Evolutionary conservation across 92 coral and sea anemone species (phyloP).

Genomic region (Desmophyllum pertusum): DNA sequence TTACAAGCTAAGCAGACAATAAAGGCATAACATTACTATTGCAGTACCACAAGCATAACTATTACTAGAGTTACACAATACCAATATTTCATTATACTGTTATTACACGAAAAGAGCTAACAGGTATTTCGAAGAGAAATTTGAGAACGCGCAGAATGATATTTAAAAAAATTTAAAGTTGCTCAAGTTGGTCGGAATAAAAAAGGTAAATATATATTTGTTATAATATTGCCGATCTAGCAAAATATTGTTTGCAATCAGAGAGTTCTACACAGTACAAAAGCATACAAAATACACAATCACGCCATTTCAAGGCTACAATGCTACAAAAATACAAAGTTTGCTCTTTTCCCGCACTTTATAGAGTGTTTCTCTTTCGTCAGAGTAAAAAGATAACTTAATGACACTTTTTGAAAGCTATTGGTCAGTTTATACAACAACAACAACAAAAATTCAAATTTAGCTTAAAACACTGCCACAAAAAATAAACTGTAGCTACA

Average conservation of each 20-base stretch:
- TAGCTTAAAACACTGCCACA: background rate
- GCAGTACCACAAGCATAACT: background rate
- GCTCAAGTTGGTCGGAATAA: background rate
- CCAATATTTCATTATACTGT: background rate
- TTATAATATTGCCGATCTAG: background rate
- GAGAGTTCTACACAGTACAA: background rate
- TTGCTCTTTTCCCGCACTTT: background rate
- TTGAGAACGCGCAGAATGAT: background rate
- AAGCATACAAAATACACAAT: background rate
- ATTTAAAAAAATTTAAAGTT: background rate
- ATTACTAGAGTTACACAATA: too few relatives aligned
- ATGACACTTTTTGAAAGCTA: constrained; percentile 24
- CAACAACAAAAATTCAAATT: background rate
- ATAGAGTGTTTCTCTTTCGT: constrained; percentile 39
- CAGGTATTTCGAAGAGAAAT: too few relatives aligned
- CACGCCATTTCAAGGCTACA: background rate
- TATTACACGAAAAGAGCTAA: background rate
- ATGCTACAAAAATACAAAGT: constrained; percentile 16
- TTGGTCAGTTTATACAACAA: background rate
- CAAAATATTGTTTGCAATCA: background rate
- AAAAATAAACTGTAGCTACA: background rate
- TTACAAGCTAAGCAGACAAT: background rate
- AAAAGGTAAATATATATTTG: background rate
- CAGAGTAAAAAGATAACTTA: constrained; percentile 12
- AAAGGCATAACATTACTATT: background rate